A percentile compares a stretch with the other conserved stretches of the same genome.
phyloP scores from a whole-genome alignment of 1,140 invertebrate species.

The Neotoxoptera formosana region DNA sequence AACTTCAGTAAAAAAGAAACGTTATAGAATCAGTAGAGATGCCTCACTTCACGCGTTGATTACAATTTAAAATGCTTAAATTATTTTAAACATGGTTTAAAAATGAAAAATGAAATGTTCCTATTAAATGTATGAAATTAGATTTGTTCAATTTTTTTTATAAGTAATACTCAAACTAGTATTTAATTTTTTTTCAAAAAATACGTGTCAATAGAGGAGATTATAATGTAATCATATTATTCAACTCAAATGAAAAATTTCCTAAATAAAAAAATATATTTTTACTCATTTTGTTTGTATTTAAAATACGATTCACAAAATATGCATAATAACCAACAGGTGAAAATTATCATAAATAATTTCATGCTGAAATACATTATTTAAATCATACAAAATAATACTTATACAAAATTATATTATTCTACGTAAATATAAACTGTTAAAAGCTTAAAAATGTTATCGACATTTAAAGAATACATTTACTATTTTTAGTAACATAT shows the following conservation, averaged over 20 bases:
- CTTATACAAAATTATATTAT: not conserved
- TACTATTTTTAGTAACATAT: not conserved
- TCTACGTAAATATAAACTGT: not conserved
- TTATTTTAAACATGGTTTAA: not conserved
- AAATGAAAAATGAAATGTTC: not conserved
- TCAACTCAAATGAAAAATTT: not conserved
- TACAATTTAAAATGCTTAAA: not conserved
- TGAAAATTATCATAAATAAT: slow-evolving; percentile 20
- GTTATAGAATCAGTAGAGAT: not conserved
- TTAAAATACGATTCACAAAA: not conserved
- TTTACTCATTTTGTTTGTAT: not conserved
- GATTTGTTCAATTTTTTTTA: not conserved
- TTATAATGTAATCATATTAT: not conserved
- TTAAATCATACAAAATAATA: not conserved
- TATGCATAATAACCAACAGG: not conserved
- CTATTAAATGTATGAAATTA: not conserved
- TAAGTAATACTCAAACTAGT: not conserved
- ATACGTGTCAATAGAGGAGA: not conserved
- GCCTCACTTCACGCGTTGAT: not conserved
- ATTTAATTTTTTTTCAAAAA: not conserved
- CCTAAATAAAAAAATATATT: not conserved
- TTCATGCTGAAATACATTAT: not conserved
- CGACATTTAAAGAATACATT: not conserved
- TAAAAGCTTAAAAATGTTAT: not conserved
- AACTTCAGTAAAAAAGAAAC: not conserved